A percentile compares a stretch with the other conserved stretches of the same genome.
These are phyloP conservation scores for Corythornis cristatus DNA, from an alignment of 2,113 vertebrate genomes.

Conservation along the genomic window DNA sequence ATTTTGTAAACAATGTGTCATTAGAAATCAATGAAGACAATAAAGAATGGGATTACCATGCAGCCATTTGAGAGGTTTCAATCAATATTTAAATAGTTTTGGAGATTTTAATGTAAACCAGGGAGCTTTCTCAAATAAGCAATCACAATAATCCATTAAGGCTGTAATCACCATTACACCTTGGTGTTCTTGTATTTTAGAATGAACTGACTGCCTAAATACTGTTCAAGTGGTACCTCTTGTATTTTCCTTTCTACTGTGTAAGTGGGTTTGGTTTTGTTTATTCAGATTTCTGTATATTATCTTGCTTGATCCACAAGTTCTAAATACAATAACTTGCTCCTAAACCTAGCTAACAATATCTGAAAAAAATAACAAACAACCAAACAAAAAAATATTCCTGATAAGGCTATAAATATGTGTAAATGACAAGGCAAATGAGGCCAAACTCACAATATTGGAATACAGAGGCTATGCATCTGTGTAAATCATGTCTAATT, in stretches of 20 bases:
- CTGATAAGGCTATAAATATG: background rate
- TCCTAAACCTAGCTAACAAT: background rate
- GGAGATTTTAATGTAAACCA: constrained; percentile 64
- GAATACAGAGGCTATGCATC: background rate
- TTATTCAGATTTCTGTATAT: background rate
- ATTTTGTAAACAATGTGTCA: constrained; percentile 59
- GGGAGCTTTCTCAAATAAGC: constrained; percentile 68
- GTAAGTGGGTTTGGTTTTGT: background rate
- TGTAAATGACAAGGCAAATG: background rate
- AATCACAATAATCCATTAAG: constrained; percentile 75
- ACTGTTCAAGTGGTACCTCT: constrained; percentile 28
- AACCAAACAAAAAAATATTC: background rate
- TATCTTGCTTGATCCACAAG: background rate
- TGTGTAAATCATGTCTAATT: background rate
- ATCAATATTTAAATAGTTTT: constrained; percentile 74
- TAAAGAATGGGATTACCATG: constrained; percentile 61
- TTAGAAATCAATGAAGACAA: constrained; percentile 65
- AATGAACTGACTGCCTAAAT: constrained; percentile 59
- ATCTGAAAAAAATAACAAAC: background rate
- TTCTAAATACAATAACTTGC: background rate
- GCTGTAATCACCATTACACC: constrained; percentile 55
- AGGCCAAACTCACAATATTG: background rate
- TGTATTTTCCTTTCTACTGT: constrained; percentile 16
- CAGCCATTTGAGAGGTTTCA: constrained; percentile 56
- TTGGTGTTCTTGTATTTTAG: constrained; percentile 41